These are phyloP conservation scores for Garrulus glandarius DNA, from an alignment of 2,797 vertebrate species.

Conservation along the genomic window DNA sequence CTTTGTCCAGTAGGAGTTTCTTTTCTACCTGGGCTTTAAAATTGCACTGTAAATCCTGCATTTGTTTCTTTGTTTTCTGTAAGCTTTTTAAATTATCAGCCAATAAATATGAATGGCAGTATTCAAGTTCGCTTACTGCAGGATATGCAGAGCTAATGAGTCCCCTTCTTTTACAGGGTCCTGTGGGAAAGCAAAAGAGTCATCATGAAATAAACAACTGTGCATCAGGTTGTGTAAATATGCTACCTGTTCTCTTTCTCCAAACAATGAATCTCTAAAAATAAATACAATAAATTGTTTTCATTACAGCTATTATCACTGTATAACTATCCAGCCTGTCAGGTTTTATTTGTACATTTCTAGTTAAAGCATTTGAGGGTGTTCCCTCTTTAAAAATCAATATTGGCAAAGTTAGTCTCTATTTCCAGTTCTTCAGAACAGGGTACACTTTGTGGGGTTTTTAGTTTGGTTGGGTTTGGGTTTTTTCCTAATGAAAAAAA, in stretches of 20 bases:
- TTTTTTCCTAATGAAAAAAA: not conserved
- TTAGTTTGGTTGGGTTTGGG: rapidly evolving
- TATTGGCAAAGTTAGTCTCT: not conserved
- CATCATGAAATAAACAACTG: not conserved
- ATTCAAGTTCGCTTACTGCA: not conserved
- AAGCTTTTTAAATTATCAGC: not conserved
- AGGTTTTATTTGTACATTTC: not conserved
- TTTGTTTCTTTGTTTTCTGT: not conserved
- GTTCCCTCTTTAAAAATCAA: not conserved
- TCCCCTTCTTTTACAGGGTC: not conserved
- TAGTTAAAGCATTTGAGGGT: not conserved
- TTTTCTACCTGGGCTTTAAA: not conserved
- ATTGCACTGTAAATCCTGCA: not conserved
- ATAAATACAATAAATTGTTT: not conserved
- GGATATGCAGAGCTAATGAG: not conserved
- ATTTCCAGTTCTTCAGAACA: not conserved
- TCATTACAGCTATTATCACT: not conserved
- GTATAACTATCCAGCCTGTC: not conserved
- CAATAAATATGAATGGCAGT: not conserved
- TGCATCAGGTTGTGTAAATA: not conserved
- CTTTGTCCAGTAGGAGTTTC: not conserved
- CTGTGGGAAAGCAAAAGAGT: not conserved
- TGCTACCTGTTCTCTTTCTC: not conserved
- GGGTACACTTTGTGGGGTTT: rapidly evolving
- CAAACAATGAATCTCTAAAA: not conserved